Conservation (phyloP, 92 coral and sea anemone species). For the Bergia sp. region DNA sequence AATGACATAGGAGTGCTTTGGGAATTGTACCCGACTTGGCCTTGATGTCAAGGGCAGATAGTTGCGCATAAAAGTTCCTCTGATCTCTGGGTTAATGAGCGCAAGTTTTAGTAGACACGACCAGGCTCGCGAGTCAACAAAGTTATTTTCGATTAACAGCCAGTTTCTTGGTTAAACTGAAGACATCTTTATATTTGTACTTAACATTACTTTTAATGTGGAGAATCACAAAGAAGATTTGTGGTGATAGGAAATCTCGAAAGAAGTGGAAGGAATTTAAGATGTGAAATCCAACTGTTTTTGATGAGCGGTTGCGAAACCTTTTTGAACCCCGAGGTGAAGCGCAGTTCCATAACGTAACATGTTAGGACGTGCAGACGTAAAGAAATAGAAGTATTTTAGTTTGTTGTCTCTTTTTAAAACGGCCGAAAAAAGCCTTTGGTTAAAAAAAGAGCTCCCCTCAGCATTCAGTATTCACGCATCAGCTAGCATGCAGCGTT, state of each 20-base stretch:
- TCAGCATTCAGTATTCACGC: background rate
- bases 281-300: background rate
- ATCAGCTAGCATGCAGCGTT: too few relatives aligned
- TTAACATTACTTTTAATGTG: too few relatives aligned
- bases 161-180: too few relatives aligned
- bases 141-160: too few relatives aligned
- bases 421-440: too few relatives aligned
- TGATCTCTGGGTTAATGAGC: background rate
- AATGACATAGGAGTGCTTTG: background rate
- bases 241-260: background rate
- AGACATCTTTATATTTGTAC: background rate
- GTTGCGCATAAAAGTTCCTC: background rate
- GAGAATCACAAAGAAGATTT: background rate
- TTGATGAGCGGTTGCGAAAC: background rate
- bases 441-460: background rate
- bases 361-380: background rate
- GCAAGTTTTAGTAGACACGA: background rate
- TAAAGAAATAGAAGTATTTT: too few relatives aligned
- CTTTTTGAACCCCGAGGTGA: background rate
- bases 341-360: background rate
- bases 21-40: background rate
- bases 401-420: background rate
- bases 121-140: too few relatives aligned
- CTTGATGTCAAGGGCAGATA: slow-evolving; percentile 20
- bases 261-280: background rate